Percentiles rank a stretch among this genome's conserved stretches.
phyloP scores from a whole-genome alignment of 2,797 vertebrate genomes.

The Xiphophorus birchmanni region DNA sequence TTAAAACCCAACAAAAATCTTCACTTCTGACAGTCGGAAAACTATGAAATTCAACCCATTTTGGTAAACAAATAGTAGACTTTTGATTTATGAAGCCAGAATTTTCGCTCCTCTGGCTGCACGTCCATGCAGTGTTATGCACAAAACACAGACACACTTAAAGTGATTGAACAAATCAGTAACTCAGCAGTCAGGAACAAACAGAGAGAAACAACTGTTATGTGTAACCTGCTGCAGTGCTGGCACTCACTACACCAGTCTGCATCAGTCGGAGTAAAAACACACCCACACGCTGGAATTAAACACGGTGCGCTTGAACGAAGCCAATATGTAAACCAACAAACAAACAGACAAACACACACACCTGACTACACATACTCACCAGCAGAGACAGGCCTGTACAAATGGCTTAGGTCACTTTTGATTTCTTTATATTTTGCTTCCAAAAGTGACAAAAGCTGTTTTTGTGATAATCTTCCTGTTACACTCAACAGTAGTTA shows the following conservation, averaged over 20 bases:
- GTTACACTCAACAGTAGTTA: neutral
- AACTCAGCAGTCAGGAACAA: constrained; percentile 57
- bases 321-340: constrained; percentile 52
- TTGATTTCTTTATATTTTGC: neutral
- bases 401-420: neutral
- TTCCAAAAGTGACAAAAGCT: neutral
- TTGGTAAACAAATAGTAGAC: constrained; percentile 13
- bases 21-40: constrained; percentile 25
- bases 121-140: constrained; percentile 11
- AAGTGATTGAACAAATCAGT: constrained; percentile 56
- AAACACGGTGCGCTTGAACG: constrained; percentile 60
- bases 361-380: constrained; percentile 21
- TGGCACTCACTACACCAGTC: constrained; percentile 73
- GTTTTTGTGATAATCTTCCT: neutral
- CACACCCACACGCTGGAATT: constrained; percentile 67
- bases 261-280: constrained; percentile 66
- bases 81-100: neutral
- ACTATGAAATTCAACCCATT: constrained; percentile 9
- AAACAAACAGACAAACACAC: constrained; percentile 22
- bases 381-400: constrained; percentile 10
- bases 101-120: constrained; percentile 35
- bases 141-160: constrained; percentile 69
- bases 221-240: constrained; percentile 66
- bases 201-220: constrained; percentile 55
- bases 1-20: constrained; percentile 24